A percentile compares a stretch with the other conserved stretches of the same genome.
Conservation (phyloP, 1,140 invertebrate genomes). For the Holcopasites calliopsidis region DNA sequence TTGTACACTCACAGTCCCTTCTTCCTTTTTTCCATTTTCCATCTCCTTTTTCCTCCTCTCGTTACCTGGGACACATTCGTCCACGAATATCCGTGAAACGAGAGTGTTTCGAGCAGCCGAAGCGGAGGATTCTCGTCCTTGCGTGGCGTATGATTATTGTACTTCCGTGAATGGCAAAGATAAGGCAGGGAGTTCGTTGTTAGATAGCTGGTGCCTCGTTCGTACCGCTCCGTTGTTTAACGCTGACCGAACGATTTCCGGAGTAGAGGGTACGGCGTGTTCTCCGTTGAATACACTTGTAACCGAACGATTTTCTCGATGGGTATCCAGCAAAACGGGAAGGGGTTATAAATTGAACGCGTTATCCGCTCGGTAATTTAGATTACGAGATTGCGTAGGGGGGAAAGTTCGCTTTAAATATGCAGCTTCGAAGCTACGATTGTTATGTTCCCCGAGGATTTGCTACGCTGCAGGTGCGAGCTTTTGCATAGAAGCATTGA, state of each 20-base stretch:
- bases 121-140: not conserved
- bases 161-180: slow-evolving; percentile 23
- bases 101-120: not conserved
- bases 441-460: too few relatives aligned
- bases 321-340: slow-evolving; percentile 6
- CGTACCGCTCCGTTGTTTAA: slow-evolving; percentile 14
- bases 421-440: not conserved
- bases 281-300: too few relatives aligned
- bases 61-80: not conserved
- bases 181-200: slow-evolving; percentile 20
- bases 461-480: too few relatives aligned
- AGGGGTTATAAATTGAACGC: slow-evolving; percentile 9
- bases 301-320: slow-evolving; percentile 16
- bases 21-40: not conserved
- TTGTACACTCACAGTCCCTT: too few relatives aligned
- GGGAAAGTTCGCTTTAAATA: not conserved
- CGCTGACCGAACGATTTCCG: slow-evolving; percentile 20
- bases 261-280: too few relatives aligned
- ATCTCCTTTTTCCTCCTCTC: not conserved
- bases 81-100: not conserved
- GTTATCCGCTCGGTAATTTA: not conserved
- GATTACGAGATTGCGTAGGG: not conserved
- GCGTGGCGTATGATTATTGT: slow-evolving; percentile 12
- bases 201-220: not conserved
- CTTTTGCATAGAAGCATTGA: too few relatives aligned